A percentile compares a stretch with the other conserved stretches of the same genome.
phyloP scores from a whole-genome alignment of 37 sponge, comb jelly and placozoan species.

The Amphimedon queenslandica region DNA sequence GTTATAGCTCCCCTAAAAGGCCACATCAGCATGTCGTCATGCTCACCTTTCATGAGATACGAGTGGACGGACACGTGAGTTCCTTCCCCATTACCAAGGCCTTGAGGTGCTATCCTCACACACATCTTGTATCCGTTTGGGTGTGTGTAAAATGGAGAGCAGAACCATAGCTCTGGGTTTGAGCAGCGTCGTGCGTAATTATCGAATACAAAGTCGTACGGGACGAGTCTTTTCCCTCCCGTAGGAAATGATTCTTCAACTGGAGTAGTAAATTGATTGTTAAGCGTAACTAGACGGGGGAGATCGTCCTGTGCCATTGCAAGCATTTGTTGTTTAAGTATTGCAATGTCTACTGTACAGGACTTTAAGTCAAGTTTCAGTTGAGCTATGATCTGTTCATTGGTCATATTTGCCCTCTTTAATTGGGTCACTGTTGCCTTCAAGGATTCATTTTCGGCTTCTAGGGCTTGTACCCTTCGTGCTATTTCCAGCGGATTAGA shows the following conservation, averaged over 20 bases:
- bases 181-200: background rate
- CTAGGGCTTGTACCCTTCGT: background rate
- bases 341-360: background rate
- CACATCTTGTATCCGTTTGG: slow-evolving; percentile 30
- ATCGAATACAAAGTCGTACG: background rate
- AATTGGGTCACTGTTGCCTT: background rate
- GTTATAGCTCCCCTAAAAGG: slow-evolving; percentile 23
- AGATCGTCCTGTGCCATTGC: background rate
- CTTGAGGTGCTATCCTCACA: slow-evolving; percentile 11
- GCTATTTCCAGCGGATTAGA: background rate
- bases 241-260: background rate
- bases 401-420: background rate
- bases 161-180: slow-evolving; percentile 16
- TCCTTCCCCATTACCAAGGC: slow-evolving; percentile 4
- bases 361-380: background rate
- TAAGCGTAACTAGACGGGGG: background rate
- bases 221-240: background rate
- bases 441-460: background rate
- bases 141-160: slow-evolving; percentile 29
- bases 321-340: background rate
- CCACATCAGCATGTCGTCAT: slow-evolving; percentile 31
- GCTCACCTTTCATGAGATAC: slow-evolving; percentile 32
- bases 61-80: slow-evolving; percentile 18
- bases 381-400: background rate
- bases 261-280: background rate